Conservation (phyloP, 2,113 vertebrate genomes). For the Carollia perspicillata region DNA sequence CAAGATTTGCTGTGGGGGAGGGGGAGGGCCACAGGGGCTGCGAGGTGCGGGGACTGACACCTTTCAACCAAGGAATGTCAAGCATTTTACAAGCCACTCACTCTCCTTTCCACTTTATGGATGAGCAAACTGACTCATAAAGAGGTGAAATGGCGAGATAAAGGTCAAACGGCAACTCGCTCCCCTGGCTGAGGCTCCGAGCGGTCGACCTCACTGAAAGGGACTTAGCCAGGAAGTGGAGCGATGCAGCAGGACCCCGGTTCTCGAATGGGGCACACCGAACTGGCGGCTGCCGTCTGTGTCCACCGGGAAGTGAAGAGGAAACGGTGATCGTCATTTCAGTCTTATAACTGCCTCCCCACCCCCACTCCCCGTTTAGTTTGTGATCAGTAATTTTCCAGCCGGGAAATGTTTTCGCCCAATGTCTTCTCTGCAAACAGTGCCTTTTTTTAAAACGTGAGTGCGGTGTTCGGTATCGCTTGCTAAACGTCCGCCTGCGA, state of each 20-base stretch:
- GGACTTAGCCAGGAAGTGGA: not conserved
- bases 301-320: not conserved
- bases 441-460: constrained; percentile 42
- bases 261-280: not conserved
- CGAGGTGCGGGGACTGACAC: not conserved
- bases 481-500: constrained; percentile 27
- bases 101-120: constrained; percentile 46
- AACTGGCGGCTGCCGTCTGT: not conserved
- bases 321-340: constrained; percentile 16
- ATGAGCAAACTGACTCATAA: constrained; percentile 66
- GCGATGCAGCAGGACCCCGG: not conserved
- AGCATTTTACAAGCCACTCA: constrained; percentile 34
- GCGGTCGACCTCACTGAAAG: not conserved
- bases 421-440: constrained; percentile 51
- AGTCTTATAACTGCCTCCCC: not conserved
- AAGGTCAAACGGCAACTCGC: constrained; percentile 38
- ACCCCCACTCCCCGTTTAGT: not conserved
- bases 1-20: not conserved
- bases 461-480: constrained; percentile 53
- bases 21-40: not conserved
- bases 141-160: constrained; percentile 46
- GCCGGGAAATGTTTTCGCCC: constrained; percentile 66
- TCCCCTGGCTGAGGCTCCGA: not conserved
- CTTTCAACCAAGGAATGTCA: constrained; percentile 1
- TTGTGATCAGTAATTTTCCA: constrained; percentile 75